phyloP scores from a whole-genome alignment of 2,888 invertebrate species.

The Teleogryllus oceanicus region DNA sequence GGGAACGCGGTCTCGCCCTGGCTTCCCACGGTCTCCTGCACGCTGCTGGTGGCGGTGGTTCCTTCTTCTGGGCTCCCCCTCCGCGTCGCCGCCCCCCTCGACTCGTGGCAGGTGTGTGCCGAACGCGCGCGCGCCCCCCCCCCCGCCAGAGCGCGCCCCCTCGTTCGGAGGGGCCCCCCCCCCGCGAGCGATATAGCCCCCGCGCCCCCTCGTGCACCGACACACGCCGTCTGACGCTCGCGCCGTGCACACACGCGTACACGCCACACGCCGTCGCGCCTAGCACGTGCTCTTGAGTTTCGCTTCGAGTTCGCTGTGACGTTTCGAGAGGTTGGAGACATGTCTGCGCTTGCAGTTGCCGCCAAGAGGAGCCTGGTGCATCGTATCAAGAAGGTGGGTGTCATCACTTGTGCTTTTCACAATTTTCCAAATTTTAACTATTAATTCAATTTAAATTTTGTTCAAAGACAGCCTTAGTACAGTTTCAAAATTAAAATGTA shows the following conservation, averaged over 20 bases:
- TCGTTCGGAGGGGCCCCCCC: not conserved
- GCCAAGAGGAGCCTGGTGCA: slow-evolving; percentile 37
- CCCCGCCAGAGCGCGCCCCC: not conserved
- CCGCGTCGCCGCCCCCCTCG: not conserved
- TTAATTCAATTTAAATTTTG: no score
- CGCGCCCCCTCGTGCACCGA: not conserved
- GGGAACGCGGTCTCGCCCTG: not conserved
- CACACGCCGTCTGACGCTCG: not conserved
- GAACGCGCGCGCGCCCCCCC: not conserved
- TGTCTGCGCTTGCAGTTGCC: not conserved
- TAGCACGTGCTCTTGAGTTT: no score
- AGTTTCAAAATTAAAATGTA: no score
- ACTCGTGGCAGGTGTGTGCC: not conserved
- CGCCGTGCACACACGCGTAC: not conserved
- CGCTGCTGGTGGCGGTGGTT: no score
- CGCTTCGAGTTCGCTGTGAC: not conserved
- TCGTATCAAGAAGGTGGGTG: slow-evolving; percentile 41
- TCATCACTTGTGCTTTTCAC: slow-evolving; percentile 18
- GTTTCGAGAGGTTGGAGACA: not conserved
- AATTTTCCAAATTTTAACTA: no score
- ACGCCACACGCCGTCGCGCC: not conserved
- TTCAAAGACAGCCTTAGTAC: no score
- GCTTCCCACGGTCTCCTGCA: not conserved
- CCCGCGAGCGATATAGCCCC: not conserved
- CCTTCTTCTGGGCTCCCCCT: not conserved